Evolutionary conservation across 37 sponge, comb jelly and placozoan species (phyloP).

Genomic region (Spongia lamella): DNA sequence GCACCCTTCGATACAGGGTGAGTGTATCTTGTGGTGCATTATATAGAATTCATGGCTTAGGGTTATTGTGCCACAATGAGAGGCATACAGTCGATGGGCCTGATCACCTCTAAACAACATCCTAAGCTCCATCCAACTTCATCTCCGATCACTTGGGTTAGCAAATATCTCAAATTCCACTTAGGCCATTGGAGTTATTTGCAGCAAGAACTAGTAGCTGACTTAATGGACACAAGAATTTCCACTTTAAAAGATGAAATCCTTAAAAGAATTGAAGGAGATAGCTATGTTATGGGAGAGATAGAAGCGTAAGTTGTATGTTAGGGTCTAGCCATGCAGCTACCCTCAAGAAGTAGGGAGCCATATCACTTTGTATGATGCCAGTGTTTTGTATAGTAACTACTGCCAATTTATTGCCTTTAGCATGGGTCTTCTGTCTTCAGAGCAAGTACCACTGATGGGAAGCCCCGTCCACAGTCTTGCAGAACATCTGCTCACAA

Average conservation of each 20-base stretch:
- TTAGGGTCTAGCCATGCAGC: no score
- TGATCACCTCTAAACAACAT: constrained; percentile 39
- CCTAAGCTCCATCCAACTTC: constrained; percentile 54
- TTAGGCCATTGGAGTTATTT: neutral
- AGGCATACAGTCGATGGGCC: constrained; percentile 58
- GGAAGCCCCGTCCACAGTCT: constrained; percentile 65
- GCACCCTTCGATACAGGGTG: constrained; percentile 89
- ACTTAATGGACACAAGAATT: no score
- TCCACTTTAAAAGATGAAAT: no score
- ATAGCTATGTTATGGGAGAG: constrained; percentile 2
- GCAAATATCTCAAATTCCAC: neutral
- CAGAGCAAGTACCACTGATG: constrained; percentile 27
- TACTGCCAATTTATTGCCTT: no score
- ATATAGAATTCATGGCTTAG: constrained; percentile 16
- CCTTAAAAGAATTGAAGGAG: no score
- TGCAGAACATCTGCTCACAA: constrained; percentile 45
- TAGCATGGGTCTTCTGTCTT: constrained; percentile 73
- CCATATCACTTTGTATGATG: no score
- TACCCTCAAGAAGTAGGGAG: no score
- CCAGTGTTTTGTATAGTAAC: no score
- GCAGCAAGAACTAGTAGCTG: no score
- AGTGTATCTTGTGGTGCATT: constrained; percentile 12
- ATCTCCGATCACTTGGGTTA: constrained; percentile 67
- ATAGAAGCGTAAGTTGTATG: constrained; percentile 79
- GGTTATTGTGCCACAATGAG: constrained; percentile 35